Conservation (phyloP, 53 echinoderm and acorn worm species). For the Apostichopus leukothele region DNA sequence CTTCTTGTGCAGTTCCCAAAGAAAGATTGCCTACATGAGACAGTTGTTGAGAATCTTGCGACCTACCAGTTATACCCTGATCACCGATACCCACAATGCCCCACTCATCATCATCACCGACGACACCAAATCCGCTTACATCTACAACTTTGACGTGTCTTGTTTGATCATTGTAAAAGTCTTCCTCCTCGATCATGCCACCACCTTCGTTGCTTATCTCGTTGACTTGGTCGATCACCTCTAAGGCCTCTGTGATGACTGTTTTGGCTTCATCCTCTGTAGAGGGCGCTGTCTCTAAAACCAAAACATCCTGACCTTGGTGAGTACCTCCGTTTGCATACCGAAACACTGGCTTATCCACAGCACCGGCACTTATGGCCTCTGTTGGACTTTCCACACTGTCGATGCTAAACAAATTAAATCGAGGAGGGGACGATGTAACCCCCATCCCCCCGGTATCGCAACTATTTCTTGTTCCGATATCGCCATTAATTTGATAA, state of each 20-base stretch:
- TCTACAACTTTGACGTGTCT: not conserved
- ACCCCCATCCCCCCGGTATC: not conserved
- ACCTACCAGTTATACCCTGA: not conserved
- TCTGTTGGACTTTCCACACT: constrained; percentile 65
- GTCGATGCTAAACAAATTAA: constrained; percentile 88
- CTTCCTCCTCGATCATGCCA: not conserved
- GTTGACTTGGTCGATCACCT: constrained; percentile 75
- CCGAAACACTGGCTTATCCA: constrained; percentile 58
- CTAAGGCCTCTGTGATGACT: constrained; percentile 74
- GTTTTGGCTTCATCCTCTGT: constrained; percentile 52
- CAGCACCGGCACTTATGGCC: constrained; percentile 57
- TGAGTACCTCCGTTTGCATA: not conserved
- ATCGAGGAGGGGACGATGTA: constrained; percentile 51
- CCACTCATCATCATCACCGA: not conserved
- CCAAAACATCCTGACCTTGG: constrained; percentile 28
- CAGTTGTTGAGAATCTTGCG: not conserved
- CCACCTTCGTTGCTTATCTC: constrained; percentile 43
- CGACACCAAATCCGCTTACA: not conserved
- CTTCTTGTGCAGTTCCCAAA: not conserved
- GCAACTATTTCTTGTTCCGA: not conserved
- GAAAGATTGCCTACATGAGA: not conserved
- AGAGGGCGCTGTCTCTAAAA: not conserved
- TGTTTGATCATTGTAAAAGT: not conserved
- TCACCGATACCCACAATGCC: not conserved
- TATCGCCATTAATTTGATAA: constrained; percentile 49